phyloP scores from a whole-genome alignment of 2,797 vertebrate species.

The Danionella dracula region DNA sequence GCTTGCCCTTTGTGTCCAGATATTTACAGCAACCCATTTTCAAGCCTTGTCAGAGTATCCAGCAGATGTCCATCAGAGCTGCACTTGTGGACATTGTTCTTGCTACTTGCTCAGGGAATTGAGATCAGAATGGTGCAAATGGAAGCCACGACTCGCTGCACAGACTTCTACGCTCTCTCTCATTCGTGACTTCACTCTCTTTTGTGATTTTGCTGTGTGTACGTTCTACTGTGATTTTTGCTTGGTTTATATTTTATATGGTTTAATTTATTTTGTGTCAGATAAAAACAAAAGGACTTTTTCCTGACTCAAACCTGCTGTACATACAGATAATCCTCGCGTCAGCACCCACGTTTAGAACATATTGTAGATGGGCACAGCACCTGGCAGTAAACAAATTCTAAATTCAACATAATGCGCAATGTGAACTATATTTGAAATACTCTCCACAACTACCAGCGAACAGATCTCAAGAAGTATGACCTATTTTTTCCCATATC shows the following conservation, averaged over 20 bases:
- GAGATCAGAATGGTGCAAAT: conserved; percentile 26
- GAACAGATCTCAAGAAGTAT: neutral
- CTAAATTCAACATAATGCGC: conserved; percentile 18
- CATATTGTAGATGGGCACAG: conserved; percentile 11
- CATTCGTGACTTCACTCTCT: too few relatives aligned
- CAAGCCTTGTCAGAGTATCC: conserved; percentile 30
- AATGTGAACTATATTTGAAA: conserved; percentile 22
- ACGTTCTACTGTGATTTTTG: neutral
- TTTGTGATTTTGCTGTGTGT: neutral
- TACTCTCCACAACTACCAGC: conserved; percentile 9
- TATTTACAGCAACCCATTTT: conserved; percentile 51
- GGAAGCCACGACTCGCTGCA: neutral
- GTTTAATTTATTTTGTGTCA: neutral
- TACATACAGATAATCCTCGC: conserved; percentile 25
- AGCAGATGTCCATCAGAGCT: conserved; percentile 17
- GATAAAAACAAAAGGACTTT: conserved; percentile 10
- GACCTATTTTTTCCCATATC: conserved; percentile 9
- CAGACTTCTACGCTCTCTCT: neutral
- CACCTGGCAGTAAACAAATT: conserved; percentile 27
- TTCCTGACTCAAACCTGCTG: conserved; percentile 31
- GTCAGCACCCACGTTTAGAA: conserved; percentile 36
- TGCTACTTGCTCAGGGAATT: conserved; percentile 8
- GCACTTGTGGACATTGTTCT: conserved; percentile 24
- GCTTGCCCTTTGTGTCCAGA: conserved; percentile 55
- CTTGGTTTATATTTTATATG: neutral